Percentiles rank a stretch among this genome's conserved stretches.
Conservation (phyloP, 2,113 vertebrate genomes). For the Anas platyrhynchos region DNA sequence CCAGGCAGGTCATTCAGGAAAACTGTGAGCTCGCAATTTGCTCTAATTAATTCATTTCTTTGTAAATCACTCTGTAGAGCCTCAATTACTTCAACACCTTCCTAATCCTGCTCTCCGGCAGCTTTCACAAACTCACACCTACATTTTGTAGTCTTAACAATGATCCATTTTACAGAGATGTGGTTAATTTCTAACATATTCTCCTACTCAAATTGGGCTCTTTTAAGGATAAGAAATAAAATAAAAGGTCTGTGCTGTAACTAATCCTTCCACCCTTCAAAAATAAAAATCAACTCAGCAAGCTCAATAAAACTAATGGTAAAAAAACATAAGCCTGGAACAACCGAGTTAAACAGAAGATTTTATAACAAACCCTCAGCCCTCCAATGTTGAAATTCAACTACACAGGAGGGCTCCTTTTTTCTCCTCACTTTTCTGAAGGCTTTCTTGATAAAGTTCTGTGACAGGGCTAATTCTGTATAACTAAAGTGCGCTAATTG, state of each 20-base stretch:
- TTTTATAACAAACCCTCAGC: conserved; percentile 31
- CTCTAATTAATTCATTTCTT: conserved; percentile 57
- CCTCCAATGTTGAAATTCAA: conserved; percentile 18
- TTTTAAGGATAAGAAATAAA: conserved; percentile 37
- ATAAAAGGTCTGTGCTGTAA: conserved; percentile 48
- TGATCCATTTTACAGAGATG: conserved; percentile 12
- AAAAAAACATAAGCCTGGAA: neutral
- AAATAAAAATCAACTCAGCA: conserved; percentile 47
- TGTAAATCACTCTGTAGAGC: conserved; percentile 36
- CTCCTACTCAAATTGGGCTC: conserved; percentile 28
- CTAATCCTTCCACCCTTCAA: conserved; percentile 41
- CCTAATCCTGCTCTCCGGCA: conserved; percentile 9
- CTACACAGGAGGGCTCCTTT: conserved; percentile 28
- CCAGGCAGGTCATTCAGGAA: conserved; percentile 2
- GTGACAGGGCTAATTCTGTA: conserved; percentile 45
- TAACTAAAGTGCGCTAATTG: conserved; percentile 33
- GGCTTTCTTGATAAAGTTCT: conserved; percentile 17
- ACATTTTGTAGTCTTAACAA: conserved; percentile 44
- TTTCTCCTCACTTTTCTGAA: neutral
- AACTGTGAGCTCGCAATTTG: conserved; percentile 2
- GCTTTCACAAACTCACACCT: conserved; percentile 47
- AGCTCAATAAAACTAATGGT: conserved; percentile 15
- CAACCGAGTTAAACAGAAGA: conserved; percentile 44
- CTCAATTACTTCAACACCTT: conserved; percentile 51
- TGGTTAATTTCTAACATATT: conserved; percentile 38